Base-by-base conservation (phyloP, 1,140 invertebrate species). In the Gonatopus flavifemur region DNA sequence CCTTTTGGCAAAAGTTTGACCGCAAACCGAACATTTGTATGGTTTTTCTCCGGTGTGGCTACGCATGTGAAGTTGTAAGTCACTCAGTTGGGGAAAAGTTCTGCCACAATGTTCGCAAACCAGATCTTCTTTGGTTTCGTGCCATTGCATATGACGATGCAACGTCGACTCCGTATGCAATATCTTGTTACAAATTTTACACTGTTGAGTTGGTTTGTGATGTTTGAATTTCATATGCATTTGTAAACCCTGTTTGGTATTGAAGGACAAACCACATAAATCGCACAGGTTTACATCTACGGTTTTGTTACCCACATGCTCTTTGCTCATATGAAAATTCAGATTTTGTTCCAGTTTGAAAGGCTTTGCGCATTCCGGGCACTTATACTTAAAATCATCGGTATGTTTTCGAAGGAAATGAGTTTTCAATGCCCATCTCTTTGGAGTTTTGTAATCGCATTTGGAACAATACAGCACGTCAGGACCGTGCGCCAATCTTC, bases 21-120 rank as follows among this genome's bases (percentile, higher is more conserved):
- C 62, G 61, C 85, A 87, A 35, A 82, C 61, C 6, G 77, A 62
- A 55, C 86, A 88, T 3, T 63, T 66, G 66, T 82, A 83, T 1
- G 84, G 83, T 59, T 84, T 85, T 21, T 78, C 77, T 10, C 82
- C 82, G 0, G 82, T 81, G 61, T 86, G 83, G 0, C 74, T 76
- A 7, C 76, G 71, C 50, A 75, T 62, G 48, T 84, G 82, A 3
- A 75, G 77, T 2, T 67, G 56, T 1, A 81, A 51, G 35, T 80
- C 80, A 15, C 70, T 67, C 4, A 62, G 64, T 18, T 57, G 60
- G 0, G 55, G 51, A 2, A 70, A 69, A 6, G 48, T 47, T 16
- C 64, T 64, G 1, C 66, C 60, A 44, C 74, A 79, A 2, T 60
- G 56, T 0, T 55, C 55, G 45, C 74, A 77, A n/a, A n/a, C n/a